Evolutionary conservation across 2,797 vertebrate species (phyloP), one percentile per base, ranked within the genome.

Genomic region (Paedocypris micromegethes): DNA sequence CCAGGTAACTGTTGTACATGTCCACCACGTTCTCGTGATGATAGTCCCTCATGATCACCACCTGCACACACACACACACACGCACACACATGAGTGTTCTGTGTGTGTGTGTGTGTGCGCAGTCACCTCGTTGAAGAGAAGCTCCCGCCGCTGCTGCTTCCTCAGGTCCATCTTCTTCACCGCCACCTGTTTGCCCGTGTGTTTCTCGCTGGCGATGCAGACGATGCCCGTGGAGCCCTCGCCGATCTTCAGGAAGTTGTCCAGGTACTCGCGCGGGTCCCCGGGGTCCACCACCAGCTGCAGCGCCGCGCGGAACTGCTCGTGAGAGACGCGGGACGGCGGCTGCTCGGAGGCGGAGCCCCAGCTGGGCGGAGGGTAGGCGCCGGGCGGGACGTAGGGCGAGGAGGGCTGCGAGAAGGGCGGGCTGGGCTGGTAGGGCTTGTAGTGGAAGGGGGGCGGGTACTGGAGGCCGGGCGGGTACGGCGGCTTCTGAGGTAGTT

Each of bases 81-180:
- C 23, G 43, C n/a, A 39, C 23, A 5, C 3, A 39, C 37, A 38
- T 37, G 6, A 39, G 5, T 47, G 3, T 23, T 2, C 23, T 2
- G 43, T 45, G 54, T 40, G 40, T n/a, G 9, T 3, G 6, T 42
- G 9, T 6, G 55, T 6, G 41, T 44, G 3, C 0, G 7, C 42
- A 9, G 44, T 3, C 82, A 97, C 95, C 94, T 98, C 97, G 9
- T 99, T 99, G 71, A 99, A 99, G 72, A 99, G 97, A 78, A 98
- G 90, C 77, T 99, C 97, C 68, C 96, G 87, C 54, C 96, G 88
- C 84, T 99, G 96, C 77, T 99, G 96, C 74, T 97, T 98, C 72
- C 94, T 89, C 74, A 99, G 93, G 85, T 99, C 95, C 97, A 99
- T 99, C 86, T 98, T 98, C 90, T 99, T 99, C 74, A 99, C 97